phyloP scores from a whole-genome alignment of 2,888 invertebrate species.

The Drosophila rubida region DNA sequence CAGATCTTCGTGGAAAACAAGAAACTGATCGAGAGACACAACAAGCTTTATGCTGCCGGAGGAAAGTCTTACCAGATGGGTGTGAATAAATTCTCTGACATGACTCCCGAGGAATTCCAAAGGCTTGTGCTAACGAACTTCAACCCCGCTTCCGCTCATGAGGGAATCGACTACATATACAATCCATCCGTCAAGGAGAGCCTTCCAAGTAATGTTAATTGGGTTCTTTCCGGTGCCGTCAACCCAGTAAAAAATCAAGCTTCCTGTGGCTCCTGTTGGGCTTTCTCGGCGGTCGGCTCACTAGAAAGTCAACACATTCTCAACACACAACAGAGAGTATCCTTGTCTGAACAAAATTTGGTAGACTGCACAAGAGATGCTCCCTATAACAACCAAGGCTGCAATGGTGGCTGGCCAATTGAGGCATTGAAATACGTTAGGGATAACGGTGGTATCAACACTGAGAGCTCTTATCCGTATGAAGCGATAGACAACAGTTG shows the following conservation, averaged over 20 bases:
- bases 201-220: constrained; percentile 10
- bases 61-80: constrained; percentile 88
- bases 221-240: constrained; percentile 31
- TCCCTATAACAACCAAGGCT: constrained; percentile 9
- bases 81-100: constrained; percentile 93
- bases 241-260: constrained; percentile 22
- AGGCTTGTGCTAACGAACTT: constrained; percentile 12
- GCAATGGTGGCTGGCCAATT: constrained; percentile 5
- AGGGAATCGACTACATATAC: constrained; percentile 5
- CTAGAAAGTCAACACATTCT: constrained; percentile 25
- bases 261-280: constrained; percentile 28
- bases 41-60: background rate
- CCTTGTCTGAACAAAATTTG: constrained; percentile 27
- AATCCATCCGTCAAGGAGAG: background rate
- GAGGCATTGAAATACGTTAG: constrained; percentile 1
- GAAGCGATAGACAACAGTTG: background rate
- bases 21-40: constrained; percentile 87
- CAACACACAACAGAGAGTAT: background rate
- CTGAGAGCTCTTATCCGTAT: constrained; percentile 3
- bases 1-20: constrained; percentile 95
- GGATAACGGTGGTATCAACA: constrained; percentile 5
- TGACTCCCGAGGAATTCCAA: constrained; percentile 92
- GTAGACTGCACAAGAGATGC: constrained; percentile 15
- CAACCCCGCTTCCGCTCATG: background rate
- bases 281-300: constrained; percentile 10